phyloP scores from a whole-genome alignment of 2,797 vertebrate genomes.

The Echiichthys vipera region DNA sequence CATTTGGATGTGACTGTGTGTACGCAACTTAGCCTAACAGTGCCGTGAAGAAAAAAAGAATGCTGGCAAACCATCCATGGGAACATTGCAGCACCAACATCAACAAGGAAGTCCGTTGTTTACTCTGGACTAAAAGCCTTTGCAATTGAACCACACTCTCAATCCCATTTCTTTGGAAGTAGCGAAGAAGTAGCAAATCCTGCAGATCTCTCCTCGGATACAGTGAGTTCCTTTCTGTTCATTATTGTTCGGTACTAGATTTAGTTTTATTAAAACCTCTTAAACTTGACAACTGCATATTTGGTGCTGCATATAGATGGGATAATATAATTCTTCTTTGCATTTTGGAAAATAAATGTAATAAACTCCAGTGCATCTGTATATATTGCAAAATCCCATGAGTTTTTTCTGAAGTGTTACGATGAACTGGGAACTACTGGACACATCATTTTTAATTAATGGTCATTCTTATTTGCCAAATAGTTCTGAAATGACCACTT shows the following conservation, averaged over 20 bases:
- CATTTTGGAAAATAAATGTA: no score
- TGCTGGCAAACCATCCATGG: no score
- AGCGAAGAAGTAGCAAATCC: not conserved
- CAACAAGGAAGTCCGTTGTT: not conserved
- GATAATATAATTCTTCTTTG: not conserved
- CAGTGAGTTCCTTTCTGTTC: conserved; percentile 2
- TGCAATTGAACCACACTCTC: not conserved
- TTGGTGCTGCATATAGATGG: not conserved
- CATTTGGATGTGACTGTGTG: no score
- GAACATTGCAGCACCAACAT: not conserved
- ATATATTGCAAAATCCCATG: not conserved
- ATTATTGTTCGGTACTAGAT: not conserved
- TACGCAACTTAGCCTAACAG: no score
- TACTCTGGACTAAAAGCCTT: not conserved
- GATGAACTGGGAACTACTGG: not conserved
- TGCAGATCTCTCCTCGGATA: not conserved
- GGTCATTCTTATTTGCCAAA: no score
- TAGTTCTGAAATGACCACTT: not conserved
- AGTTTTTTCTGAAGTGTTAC: not conserved
- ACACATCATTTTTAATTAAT: no score
- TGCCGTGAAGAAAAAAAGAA: no score
- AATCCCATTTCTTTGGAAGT: not conserved
- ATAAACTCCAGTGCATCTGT: not conserved
- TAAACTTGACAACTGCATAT: not conserved
- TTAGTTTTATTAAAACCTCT: not conserved